Evolutionary conservation across 2,797 vertebrate species (phyloP), one percentile per base, ranked within the genome.

Genomic region (Limosa lapponica): DNA sequence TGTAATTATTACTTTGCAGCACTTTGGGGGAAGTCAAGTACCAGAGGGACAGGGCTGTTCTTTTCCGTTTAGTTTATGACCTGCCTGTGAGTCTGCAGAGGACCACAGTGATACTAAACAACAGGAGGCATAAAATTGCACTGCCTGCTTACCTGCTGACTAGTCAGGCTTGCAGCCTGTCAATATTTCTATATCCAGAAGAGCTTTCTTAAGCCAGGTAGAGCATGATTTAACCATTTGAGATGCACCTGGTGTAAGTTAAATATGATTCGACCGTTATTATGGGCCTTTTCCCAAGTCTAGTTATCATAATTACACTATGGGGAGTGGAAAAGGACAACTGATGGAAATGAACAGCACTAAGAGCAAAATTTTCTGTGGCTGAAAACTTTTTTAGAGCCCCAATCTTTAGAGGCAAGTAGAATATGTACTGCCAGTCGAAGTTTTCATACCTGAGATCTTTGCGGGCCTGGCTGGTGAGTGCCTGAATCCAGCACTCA

Each of bases 51-150:
- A 52, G 37, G 48, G 36, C 71, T 70, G 54, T 87, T 87, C 84
- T 90, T 41, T 94, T 96, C 83, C 44, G 13, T 77, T 95, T 74
- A 57, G 85, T 93, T 92, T 89, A 66, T 95, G 94, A 88, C 66
- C 81, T 93, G 58, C 23, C 77, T 70, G 43, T 43, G 57, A 90
- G 70, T 69, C 64, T 95, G 72, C 79, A 82, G 64, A 83, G 85
- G 69, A 86, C 66, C 54, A 27, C 54, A 78, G 69, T 57, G 74
- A 83, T 79, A 86, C 62, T 92, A 89, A 88, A 61, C 70, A 87
- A 85, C 61, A 75, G 70, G 55, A 82, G 54, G 44, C 30, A 5
- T 87, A 79, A 95, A 95, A 94, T 74, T 84, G 51, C 51, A 41
- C 41, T 66, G 41, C 37, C 73, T 91, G 24, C 80, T 88, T 83